Evolutionary conservation across 2,113 vertebrate species (phyloP), one percentile per base, ranked within the genome.

Genomic region (Chlorodrepanis virens): DNA sequence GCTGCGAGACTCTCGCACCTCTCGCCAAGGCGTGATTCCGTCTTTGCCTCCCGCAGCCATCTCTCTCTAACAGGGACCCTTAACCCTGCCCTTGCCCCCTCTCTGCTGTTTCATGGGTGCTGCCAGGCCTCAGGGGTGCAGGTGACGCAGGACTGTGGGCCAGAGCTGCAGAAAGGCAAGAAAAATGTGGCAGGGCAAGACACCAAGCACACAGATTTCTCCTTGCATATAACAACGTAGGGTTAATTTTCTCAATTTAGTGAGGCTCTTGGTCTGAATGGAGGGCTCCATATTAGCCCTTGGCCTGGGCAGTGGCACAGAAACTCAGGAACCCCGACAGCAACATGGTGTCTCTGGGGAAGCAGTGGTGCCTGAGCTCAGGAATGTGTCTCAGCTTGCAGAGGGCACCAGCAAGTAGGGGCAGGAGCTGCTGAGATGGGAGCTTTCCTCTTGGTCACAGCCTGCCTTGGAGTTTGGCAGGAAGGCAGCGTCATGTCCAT

Each of bases 131-230:
- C 56, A 20, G 68, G 39, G 42, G 39, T 19, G 47, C 63, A 33
- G 42, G 40, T 17, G 44, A 18, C 0, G 6, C 50, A 37, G 3
- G 13, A 23, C 37, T 13, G 59, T 0, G 6, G n/a, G 27, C 44
- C 54, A 12, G 18, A 39, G 29, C 57, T 81, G 42, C 63, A 45
- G 59, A 49, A 47, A 50, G 0, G 1, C 16, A 14, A 63, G n/a
- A 56, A 71, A 86, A 86, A 75, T 64, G 44, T 44, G 54, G 7
- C 5, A 8, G 33, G 24, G 16, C 29, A 69, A 12, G 40, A 54
- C 12, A 54, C 16, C 44, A 53, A 29, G 56, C 17, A 4, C 8
- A 17, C 14, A 39, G 17, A 42, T 65, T 53, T 77, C 14, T 65
- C 16, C 19, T 83, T 63, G 37, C 3, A 0, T 11, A 24, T 29